Conservation (phyloP, 53 echinoderm and acorn worm genomes). For the Crossaster papposus region DNA sequence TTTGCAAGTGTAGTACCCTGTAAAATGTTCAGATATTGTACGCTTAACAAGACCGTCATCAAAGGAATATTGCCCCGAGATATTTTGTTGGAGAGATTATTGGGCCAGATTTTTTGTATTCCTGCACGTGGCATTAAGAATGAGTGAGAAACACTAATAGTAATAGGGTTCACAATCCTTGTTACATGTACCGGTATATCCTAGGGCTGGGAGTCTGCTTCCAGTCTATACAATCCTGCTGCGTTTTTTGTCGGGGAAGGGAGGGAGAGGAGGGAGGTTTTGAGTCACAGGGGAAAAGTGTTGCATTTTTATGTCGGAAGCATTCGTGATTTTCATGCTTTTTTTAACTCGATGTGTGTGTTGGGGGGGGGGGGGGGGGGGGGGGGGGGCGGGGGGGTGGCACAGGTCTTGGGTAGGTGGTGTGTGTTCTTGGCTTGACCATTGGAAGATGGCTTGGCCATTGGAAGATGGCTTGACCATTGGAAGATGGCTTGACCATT, state of each 20-base stretch:
- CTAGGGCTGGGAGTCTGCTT: not conserved
- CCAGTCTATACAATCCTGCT: slow-evolving; percentile 15
- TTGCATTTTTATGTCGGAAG: not conserved
- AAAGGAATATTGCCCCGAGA: slow-evolving; percentile 5
- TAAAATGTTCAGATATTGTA: not conserved
- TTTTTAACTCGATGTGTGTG: too few species aligned
- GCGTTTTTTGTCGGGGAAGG: not conserved
- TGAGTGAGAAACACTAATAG: not conserved
- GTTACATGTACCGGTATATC: not conserved
- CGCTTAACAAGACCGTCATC: not conserved
- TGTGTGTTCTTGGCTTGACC: too few species aligned
- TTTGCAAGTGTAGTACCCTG: not conserved
- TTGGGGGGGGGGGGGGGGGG: too few species aligned
- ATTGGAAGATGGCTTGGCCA: too few species aligned
- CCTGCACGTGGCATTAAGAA: slow-evolving; percentile 18
- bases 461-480: too few species aligned
- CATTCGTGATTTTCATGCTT: too few species aligned
- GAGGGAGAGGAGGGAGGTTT: too few species aligned
- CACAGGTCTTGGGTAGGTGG: too few species aligned
- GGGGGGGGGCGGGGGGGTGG: too few species aligned
- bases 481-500: too few species aligned
- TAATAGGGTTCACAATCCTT: slow-evolving; percentile 4
- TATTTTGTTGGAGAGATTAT: slow-evolving; percentile 32
- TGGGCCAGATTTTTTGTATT: not conserved
- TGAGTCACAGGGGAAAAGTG: not conserved